Conservation (phyloP, 1,140 invertebrate genomes). For the Cheumatopsyche charites region DNA sequence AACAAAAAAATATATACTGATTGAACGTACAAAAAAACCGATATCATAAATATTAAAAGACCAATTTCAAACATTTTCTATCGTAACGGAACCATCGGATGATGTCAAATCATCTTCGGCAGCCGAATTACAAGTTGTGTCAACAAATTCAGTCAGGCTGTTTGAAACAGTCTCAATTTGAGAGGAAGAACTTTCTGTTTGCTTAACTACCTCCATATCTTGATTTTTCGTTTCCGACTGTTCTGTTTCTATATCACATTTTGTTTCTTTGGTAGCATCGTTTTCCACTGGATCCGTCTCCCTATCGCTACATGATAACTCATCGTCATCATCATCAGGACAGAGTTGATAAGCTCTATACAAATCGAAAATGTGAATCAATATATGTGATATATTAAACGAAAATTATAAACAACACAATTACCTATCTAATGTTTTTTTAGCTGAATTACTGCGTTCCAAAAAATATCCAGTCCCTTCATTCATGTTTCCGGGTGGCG, state of each 20-base stretch:
- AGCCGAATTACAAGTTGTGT: conserved; percentile 1
- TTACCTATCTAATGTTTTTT: conserved; percentile 78
- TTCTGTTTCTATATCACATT: conserved; percentile 22
- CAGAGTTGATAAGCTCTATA: conserved; percentile 56
- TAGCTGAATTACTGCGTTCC: conserved; percentile 91
- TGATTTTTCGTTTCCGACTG: not conserved
- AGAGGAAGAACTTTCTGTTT: conserved; percentile 5
- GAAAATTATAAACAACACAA: not conserved
- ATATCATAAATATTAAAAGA: too few relatives aligned
- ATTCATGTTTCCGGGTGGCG: conserved; percentile 91
- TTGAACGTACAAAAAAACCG: too few relatives aligned
- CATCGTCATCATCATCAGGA: conserved; percentile 58
- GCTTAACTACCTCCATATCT: not conserved
- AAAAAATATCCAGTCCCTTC: conserved; percentile 95
- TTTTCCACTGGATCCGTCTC: conserved; percentile 36
- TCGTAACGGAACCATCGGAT: conserved; percentile 26
- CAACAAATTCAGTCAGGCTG: not conserved
- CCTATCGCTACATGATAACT: conserved; percentile 48
- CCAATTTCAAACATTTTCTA: conserved; percentile 27
- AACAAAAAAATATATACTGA: too few relatives aligned
- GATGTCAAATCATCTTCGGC: conserved; percentile 19
- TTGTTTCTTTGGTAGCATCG: conserved; percentile 27
- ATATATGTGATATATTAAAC: conserved; percentile 8
- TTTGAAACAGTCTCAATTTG: conserved; percentile 10
- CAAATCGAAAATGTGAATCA: too few relatives aligned